Base-by-base conservation (phyloP, 2,797 vertebrate species). In the Chiroxiphia lanceolata region DNA sequence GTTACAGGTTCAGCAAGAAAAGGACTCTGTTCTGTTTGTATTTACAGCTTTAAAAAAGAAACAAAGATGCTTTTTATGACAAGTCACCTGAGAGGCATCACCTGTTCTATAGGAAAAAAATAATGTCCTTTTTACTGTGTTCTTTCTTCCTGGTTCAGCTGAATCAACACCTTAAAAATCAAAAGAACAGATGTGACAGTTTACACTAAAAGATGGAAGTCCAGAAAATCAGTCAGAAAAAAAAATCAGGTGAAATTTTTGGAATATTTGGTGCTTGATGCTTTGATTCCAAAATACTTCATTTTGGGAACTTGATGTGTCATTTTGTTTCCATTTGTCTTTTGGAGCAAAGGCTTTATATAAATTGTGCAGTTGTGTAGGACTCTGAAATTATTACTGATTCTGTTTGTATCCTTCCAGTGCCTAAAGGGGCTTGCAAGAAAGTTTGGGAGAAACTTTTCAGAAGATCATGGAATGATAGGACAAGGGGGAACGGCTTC, bases 21-120 rank as follows among this genome's bases (percentile, higher is more conserved):
- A 83, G 33, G 69, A 25, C 23, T 84, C 85, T 94, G 90, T 95
- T 94, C 80, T 2, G 0, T n/a, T 51, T 78, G 95, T 79, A 38
- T 76, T 91, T 94, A 27, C 63, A 45, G 84, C 18, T 82, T 82
- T 69, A 44, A 80, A 56, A 70, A 61, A 76, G 91, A 69, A 90
- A 93, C 90, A 95, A 91, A 93, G 60, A 64, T 83, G 85, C 91
- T 96, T 95, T 96, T 65, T 91, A 69, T 79, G 72, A 40, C 4
- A 21, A 70, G 94, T 82, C 87, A 93, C 89, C 83, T 45, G 95
- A 96, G 93, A 95, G 85, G 76, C 5, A 0, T 50, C 87, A 15
- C 48, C 71, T 90, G 76, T 17, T 50, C 72, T 71, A 40, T 6
- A 86, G 83, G 83, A 57, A 68, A 40, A 40, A 85, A 81, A 18